Percentiles rank a stretch among this genome's conserved stretches.
Conservation (phyloP, 2,113 vertebrate species). For the Sinocyclocheilus grahami region DNA sequence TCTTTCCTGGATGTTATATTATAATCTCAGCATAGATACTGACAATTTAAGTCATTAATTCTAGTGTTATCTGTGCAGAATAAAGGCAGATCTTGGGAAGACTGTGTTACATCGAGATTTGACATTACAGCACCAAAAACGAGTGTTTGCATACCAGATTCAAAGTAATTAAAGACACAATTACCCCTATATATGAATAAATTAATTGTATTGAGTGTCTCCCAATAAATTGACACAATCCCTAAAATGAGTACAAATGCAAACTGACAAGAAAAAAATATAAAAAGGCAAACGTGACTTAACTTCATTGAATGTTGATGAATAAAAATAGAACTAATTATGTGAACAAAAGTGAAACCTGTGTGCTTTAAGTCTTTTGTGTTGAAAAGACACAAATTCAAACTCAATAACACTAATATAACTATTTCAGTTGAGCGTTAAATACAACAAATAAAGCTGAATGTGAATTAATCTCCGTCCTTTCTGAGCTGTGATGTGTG, state of each 20-base stretch:
- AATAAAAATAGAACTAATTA: background rate
- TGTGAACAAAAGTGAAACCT: background rate
- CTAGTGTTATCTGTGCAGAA: background rate
- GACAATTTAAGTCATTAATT: no score
- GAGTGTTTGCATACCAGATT: no score
- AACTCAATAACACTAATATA: background rate
- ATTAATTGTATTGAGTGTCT: background rate
- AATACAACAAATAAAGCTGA: background rate
- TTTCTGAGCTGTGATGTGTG: slow-evolving; percentile 62
- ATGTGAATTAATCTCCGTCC: slow-evolving; percentile 55
- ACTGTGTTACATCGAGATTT: background rate
- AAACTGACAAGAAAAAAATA: no score
- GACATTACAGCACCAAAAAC: background rate
- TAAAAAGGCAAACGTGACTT: background rate
- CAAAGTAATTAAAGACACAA: background rate
- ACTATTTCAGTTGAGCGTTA: background rate
- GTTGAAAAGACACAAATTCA: background rate
- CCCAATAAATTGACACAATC: background rate
- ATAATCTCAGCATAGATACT: background rate
- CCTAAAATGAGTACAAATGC: background rate
- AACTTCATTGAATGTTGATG: background rate
- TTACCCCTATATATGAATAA: background rate
- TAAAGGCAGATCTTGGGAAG: background rate
- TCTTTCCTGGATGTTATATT: background rate
- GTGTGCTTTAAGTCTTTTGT: background rate